Conservation (phyloP, 2,888 invertebrate species). For the Acanthosepion pharaonis region DNA sequence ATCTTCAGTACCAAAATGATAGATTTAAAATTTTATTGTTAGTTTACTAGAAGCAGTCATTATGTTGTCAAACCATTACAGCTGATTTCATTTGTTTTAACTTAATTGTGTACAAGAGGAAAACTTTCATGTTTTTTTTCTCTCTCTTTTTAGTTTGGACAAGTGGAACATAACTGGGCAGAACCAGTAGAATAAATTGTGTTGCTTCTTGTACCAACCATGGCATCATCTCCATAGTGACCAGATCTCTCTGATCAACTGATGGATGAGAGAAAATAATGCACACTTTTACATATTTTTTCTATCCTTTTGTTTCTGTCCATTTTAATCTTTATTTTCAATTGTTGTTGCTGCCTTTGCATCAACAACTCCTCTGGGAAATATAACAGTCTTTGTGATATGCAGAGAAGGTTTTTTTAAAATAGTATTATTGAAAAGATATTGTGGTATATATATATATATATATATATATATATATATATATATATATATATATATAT, state of each 20-base stretch:
- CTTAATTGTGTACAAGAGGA: too few species aligned
- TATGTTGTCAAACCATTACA: too few species aligned
- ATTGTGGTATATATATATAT: neutral
- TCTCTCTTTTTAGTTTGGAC: constrained; percentile 39
- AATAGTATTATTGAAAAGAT: neutral
- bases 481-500: neutral
- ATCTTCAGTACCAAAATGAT: too few species aligned
- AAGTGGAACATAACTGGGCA: constrained; percentile 39
- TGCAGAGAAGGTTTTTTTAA: too few species aligned
- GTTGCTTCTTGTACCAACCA: neutral
- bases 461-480: neutral
- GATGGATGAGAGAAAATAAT: neutral
- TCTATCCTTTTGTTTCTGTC: too few species aligned
- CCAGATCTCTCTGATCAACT: neutral
- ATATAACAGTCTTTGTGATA: too few species aligned
- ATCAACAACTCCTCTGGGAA: too few species aligned
- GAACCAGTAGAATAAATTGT: constrained; percentile 24
- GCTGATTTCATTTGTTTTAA: too few species aligned
- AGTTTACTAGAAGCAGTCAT: too few species aligned
- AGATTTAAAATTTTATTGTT: too few species aligned
- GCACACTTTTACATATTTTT: neutral
- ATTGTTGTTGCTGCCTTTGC: neutral
- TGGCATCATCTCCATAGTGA: neutral
- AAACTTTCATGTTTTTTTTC: neutral
- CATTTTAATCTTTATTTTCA: neutral